Evolutionary conservation across 1,140 invertebrate genomes (phyloP), one percentile per base, ranked within the genome.

Genomic region (Bombus soroeensis): DNA sequence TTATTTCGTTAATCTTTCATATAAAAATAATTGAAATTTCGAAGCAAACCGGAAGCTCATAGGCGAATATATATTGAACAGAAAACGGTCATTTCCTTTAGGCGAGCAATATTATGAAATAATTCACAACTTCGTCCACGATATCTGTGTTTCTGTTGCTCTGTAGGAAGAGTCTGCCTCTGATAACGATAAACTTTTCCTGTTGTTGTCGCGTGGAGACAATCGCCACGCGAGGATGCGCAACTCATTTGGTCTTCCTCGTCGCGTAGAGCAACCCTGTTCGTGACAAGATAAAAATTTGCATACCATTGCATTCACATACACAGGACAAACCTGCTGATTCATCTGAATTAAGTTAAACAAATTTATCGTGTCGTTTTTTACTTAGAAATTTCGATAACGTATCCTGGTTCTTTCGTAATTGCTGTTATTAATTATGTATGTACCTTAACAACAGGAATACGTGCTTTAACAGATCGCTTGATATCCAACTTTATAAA

Each of bases 181-280:
- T 79, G 88, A 89, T 89, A 89, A 87, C 87, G 88, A 89, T 89
- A 89, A 89, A 83, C 84, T 77, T 89, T 89, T 89, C 88, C 88
- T 89, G 88, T 89, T 88, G 78, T 89, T 81, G 73, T 71, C 80
- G 64, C 41, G 66, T 79, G 39, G 59, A 64, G 87, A 89, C 85
- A 83, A 87, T 88, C 81, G 28, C 78, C 71, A 72, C 53, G 25
- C 79, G 87, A 83, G 77, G 84, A 89, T 76, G 84, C 43, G 70
- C 70, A 66, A 72, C 57, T 62, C 66, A 37, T 73, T 77, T 59
- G 59, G 12, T 66, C 82, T 85, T 73, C 59, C 79, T 86, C 71
- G 81, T 66, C 53, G 47, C 41, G 68, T 79, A 43, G 41, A 81
- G 57, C 77, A 41, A 34, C 57, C 75, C 71, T 73, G 68, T 32